These are phyloP conservation scores for Mergus octosetaceus DNA, from an alignment of 2,797 vertebrate species.

Conservation along the genomic window DNA sequence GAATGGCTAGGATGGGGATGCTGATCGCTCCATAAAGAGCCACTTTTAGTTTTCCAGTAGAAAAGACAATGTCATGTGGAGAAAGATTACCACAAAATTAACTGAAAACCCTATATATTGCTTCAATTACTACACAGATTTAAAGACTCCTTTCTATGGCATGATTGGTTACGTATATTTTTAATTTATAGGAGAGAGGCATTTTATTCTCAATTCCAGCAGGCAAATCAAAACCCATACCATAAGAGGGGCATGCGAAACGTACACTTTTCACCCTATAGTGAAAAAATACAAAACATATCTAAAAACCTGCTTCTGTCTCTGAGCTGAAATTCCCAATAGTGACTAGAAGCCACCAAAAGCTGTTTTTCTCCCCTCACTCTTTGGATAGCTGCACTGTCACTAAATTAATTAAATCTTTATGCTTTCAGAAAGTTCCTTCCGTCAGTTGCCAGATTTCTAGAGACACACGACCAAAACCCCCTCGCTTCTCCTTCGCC, in stretches of 20 bases:
- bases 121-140: not conserved
- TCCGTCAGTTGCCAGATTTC: not conserved
- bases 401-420: not conserved
- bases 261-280: fast-evolving
- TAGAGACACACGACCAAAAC: not conserved
- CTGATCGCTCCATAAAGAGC: not conserved
- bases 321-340: not conserved
- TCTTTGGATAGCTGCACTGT: too few species aligned
- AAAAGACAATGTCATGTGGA: not conserved
- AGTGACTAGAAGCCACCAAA: not conserved
- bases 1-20: not conserved
- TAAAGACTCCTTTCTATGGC: not conserved
- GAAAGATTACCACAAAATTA: not conserved
- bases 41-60: not conserved
- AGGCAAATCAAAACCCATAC: not conserved
- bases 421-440: not conserved
- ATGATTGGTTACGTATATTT: not conserved
- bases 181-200: not conserved
- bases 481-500: not conserved
- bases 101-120: not conserved
- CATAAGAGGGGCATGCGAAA: not conserved
- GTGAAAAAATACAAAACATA: fast-evolving
- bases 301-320: not conserved
- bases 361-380: not conserved
- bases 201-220: not conserved